phyloP scores from a whole-genome alignment of 2,797 vertebrate species.

The Pseudotriccus pelzelni region DNA sequence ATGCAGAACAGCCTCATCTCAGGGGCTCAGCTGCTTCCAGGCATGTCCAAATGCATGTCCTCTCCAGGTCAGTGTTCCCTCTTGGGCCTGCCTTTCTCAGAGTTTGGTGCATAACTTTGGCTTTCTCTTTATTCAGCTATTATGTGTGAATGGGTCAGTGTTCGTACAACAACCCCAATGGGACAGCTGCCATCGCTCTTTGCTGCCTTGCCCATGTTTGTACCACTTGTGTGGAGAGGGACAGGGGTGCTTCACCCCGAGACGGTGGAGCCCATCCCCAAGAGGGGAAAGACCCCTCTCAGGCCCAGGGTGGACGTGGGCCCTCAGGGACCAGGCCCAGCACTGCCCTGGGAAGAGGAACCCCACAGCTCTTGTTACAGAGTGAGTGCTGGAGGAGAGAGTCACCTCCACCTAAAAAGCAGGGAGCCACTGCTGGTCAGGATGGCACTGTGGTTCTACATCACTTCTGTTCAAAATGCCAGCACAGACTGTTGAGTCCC shows the following conservation, averaged over 20 bases:
- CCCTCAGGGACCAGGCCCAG: background rate
- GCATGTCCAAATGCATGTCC: rapidly evolving
- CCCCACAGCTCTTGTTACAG: background rate
- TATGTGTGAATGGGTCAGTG: background rate
- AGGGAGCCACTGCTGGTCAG: background rate
- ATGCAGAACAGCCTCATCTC: background rate
- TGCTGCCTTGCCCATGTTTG: background rate
- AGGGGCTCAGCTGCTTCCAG: background rate
- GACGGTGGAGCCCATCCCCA: background rate
- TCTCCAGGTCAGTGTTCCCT: background rate
- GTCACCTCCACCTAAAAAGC: rapidly evolving
- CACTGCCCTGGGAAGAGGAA: background rate
- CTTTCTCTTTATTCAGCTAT: background rate
- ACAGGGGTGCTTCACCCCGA: background rate
- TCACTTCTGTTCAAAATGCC: background rate
- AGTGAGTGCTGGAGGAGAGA: background rate
- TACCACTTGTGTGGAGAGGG: background rate
- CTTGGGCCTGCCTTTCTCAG: background rate
- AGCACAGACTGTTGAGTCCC: background rate
- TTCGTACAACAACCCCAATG: background rate
- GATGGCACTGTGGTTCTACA: background rate
- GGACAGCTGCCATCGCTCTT: background rate
- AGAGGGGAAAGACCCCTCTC: background rate
- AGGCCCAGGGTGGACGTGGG: rapidly evolving
- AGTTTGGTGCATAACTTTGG: background rate